Base-by-base conservation (phyloP, 2,113 vertebrate genomes). In the Xiphophorus couchianus region DNA sequence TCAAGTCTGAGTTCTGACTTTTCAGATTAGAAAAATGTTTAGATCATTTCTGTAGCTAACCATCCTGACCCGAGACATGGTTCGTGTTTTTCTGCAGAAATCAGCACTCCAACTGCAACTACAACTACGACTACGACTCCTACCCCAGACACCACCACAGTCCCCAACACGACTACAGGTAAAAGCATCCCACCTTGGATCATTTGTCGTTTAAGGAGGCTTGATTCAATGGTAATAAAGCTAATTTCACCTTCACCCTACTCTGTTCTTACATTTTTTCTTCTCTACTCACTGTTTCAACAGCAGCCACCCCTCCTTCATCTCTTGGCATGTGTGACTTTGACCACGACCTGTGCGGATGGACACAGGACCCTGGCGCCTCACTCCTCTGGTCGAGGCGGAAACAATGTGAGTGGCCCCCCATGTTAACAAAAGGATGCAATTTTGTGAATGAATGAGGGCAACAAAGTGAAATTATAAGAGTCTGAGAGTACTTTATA, bases 271-370 rank as follows among this genome's bases (percentile, higher is more conserved):
- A 42, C 3, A 67, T 90, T 11, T 0, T 60, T 48, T 5, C 29
- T 22, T 69, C 62, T n/a, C 44, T 69, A n/a, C 48, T 42, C 31
- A 2, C 90, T 92, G 67, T 66, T 66, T 67, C 69, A 4, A 11
- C 86, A 90, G 89, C 33, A 0, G 88, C 86, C 89, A 86, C 89
- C 61, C 71, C 92, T 37, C 65, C 90, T 29, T 58, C 90, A 65
- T 93, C 93, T 82, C 85, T 94, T 80, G 95, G 95, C 83, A 94
- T 93, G 67, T 99, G 98, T 87, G 96, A 98, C 90, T 98, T 99
- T 82, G 97, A 98, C 84, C 91, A 87, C 1, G 90, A 90, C 69
- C 85, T 97, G 82, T 99, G 98, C 64, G 96, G 97, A 81, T 99
- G 98, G 98, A 95, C 87, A 6, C 96, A 96, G 0, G 97, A 99